phyloP scores from a whole-genome alignment of 2,888 invertebrate species.

The Pyrrhia umbra region DNA sequence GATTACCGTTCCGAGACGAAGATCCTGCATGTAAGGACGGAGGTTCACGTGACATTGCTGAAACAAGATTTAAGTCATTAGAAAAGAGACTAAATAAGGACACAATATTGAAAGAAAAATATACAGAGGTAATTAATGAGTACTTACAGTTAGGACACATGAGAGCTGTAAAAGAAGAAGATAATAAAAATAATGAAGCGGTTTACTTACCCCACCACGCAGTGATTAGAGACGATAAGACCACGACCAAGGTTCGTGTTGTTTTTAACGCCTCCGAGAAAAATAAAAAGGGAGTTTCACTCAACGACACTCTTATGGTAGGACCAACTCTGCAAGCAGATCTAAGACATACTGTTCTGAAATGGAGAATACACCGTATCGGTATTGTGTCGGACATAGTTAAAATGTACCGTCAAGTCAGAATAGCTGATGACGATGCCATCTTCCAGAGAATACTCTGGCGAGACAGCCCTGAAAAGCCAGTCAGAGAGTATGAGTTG shows the following conservation, averaged over 20 bases:
- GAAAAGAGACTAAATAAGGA: too few species aligned
- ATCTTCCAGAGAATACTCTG: too few species aligned
- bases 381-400: background rate
- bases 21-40: background rate
- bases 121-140: too few species aligned
- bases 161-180: too few species aligned
- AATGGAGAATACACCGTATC: background rate
- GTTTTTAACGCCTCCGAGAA: background rate
- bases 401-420: background rate
- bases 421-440: too few species aligned
- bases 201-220: too few species aligned
- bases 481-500: too few species aligned
- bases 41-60: background rate
- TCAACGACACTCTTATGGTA: background rate
- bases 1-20: background rate
- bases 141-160: too few species aligned
- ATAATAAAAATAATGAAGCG: too few species aligned
- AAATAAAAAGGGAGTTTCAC: background rate
- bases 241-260: background rate
- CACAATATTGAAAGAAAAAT: too few species aligned
- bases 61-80: background rate
- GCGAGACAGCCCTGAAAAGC: too few species aligned
- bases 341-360: background rate
- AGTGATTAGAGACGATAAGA: background rate
- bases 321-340: background rate